These are phyloP conservation scores for Lordiphosa andalusiaca DNA, from an alignment of 2,888 invertebrate species.

Conservation along the genomic window DNA sequence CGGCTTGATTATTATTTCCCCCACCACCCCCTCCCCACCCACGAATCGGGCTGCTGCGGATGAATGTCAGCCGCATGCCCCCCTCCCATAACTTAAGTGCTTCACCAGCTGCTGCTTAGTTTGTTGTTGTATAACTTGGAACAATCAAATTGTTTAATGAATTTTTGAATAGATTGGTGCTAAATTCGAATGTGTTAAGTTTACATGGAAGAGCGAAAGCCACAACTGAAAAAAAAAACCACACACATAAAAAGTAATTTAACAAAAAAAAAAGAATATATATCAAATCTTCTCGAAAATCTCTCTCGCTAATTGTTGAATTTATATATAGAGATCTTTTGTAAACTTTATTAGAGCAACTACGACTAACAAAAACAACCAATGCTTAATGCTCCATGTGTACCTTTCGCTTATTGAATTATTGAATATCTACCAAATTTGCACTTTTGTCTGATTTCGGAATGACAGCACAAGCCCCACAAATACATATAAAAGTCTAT, in stretches of 20 bases:
- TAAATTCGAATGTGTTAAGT: conserved; percentile 71
- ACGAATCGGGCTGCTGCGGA: too few relatives aligned
- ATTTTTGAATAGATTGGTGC: conserved; percentile 78
- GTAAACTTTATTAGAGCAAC: conserved; percentile 67
- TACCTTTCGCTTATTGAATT: conserved; percentile 72
- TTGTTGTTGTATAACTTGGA: conserved; percentile 71
- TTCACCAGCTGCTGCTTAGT: conserved; percentile 39
- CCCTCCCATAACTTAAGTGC: conserved; percentile 69
- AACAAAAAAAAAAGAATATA: conserved; percentile 15
- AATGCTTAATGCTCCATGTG: conserved; percentile 72
- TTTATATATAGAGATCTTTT: conserved; percentile 68
- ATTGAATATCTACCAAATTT: conserved; percentile 16
- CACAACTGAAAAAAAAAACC: conserved; percentile 20
- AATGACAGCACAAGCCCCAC: background rate
- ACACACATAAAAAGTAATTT: conserved; percentile 13
- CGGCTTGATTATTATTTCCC: conserved; percentile 59
- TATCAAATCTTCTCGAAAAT: conserved; percentile 42
- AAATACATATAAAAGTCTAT: background rate
- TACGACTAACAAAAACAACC: conserved; percentile 27
- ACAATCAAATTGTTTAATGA: conserved; percentile 77
- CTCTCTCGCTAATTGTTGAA: conserved; percentile 69
- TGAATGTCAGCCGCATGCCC: conserved; percentile 3
- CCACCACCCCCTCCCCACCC: background rate
- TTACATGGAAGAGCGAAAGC: conserved; percentile 43
- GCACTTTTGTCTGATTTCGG: conserved; percentile 5